phyloP scores from a whole-genome alignment of 2,113 vertebrate species.

The Nesospiza acunhae region DNA sequence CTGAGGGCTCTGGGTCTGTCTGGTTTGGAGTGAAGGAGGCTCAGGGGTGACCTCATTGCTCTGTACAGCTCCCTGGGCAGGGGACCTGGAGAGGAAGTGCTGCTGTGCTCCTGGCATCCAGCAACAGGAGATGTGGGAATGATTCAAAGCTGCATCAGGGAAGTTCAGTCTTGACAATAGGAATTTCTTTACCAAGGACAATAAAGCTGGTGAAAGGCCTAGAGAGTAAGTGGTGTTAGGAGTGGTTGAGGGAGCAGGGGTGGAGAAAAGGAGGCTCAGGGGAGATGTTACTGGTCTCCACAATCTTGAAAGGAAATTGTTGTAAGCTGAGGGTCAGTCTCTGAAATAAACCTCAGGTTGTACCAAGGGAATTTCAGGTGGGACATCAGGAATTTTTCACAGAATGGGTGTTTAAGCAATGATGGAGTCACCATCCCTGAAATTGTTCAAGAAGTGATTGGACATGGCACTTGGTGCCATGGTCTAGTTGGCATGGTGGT shows the following conservation, averaged over 20 bases:
- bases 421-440: background rate
- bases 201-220: background rate
- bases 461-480: background rate
- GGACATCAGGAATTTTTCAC: background rate
- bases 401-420: background rate
- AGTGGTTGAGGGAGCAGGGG: background rate
- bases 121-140: background rate
- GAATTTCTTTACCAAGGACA: background rate
- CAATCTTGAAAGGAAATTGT: background rate
- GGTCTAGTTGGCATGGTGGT: background rate
- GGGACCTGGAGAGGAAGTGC: background rate
- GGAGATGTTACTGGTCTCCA: background rate
- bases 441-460: background rate
- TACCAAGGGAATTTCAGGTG: background rate
- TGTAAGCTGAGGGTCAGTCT: background rate
- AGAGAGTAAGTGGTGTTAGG: background rate
- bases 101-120: background rate
- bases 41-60: background rate
- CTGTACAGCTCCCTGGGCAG: background rate
- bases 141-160: accelerated
- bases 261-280: background rate
- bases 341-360: background rate
- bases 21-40: background rate
- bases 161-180: background rate
- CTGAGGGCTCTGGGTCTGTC: background rate